phyloP scores from a whole-genome alignment of 1,140 invertebrate species.

The Hesperophylax magnus region DNA sequence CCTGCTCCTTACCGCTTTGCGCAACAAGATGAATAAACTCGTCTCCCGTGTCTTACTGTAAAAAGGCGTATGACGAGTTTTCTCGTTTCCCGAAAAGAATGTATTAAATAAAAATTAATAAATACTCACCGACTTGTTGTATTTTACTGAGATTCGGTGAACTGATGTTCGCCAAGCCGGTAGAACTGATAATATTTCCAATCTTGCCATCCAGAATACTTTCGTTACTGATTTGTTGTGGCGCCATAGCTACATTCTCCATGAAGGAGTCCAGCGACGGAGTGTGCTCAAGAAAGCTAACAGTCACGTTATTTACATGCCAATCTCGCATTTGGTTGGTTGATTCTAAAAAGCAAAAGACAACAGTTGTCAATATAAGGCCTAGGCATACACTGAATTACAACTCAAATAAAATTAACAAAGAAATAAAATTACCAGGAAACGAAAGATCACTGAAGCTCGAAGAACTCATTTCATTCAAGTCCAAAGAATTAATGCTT shows the following conservation, averaged over 20 bases:
- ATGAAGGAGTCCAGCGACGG: slow-evolving; percentile 28
- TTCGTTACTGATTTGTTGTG: slow-evolving; percentile 3
- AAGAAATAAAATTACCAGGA: no score
- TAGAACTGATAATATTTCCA: background rate
- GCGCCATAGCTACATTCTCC: slow-evolving; percentile 14
- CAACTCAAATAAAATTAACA: no score
- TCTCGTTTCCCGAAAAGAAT: no score
- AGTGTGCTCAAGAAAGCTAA: slow-evolving; percentile 2
- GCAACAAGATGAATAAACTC: no score
- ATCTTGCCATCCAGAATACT: background rate
- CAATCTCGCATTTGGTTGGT: background rate
- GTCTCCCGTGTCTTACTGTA: no score
- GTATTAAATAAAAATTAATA: background rate
- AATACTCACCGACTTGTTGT: background rate
- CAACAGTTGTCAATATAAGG: background rate
- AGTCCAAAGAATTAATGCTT: background rate
- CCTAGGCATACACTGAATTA: no score
- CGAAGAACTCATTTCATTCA: background rate
- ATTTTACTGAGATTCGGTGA: slow-evolving; percentile 8
- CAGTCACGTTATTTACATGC: slow-evolving; percentile 20
- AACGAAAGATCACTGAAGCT: background rate
- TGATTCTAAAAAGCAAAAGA: slow-evolving; percentile 11
- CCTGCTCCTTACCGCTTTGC: no score
- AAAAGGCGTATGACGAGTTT: no score
- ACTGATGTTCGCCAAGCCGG: slow-evolving; percentile 1